Base-by-base conservation (phyloP, 1,140 invertebrate species). In the Acarapis woodi region DNA sequence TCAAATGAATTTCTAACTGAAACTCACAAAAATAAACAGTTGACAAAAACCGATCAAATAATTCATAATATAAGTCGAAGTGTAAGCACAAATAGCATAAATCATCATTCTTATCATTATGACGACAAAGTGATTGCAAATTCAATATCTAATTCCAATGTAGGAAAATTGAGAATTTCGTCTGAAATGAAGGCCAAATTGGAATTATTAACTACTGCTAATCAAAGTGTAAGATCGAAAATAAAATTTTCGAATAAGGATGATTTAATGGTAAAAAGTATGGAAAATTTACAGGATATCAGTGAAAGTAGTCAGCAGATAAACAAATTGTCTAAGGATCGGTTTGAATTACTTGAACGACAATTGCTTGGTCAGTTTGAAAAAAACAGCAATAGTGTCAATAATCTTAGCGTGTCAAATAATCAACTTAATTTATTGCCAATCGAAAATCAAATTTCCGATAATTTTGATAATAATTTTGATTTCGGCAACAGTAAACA, bases 141-240 rank as follows among this genome's bases (percentile, higher is more conserved):
- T 24, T 21, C 15, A 24, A 32, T 15, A 12, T 67, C 70, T 2
- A 73, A 75, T 0, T 76, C 75, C 3, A 80, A 74, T 45, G 73
- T 88, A 9, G 79, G 80, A 2, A 87, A 87, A 54, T 51, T 88
- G 4, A 75, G 80, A 49, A 64, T 88, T 2, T 82, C 76, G 47
- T 74, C 73, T 0, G 80, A 87, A 58, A 87, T 88, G 79, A 64
- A 76, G 21, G 72, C 78, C 46, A 67, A 82, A 42, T 51, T 88
- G 30, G 82, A 87, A 53, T 68, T 76, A 48, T 75, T 87, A 32
- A 38, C 40, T 9, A 44, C 35, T 39, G 39, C 21, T 31, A 32
- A 74, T 47, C 74, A 78, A 50, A 80, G 73, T 20, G 68, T 78
- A 0, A 55, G 74, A 28, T 75, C 35, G 15, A 42, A 29, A 22